Conservation (phyloP, 1,140 invertebrate genomes). For the Theocolax elegans region DNA sequence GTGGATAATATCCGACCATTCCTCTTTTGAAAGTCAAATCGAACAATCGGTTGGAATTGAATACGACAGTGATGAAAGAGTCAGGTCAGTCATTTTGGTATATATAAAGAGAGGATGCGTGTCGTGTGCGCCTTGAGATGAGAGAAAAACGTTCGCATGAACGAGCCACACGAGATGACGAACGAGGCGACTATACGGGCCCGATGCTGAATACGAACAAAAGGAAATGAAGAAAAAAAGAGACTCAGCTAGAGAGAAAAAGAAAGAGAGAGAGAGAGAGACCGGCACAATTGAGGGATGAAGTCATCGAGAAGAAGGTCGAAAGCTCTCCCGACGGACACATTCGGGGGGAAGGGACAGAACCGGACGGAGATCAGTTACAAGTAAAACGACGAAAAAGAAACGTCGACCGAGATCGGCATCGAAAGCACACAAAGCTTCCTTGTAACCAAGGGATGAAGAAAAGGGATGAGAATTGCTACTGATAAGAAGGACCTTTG, state of each 20-base stretch:
- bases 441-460: no score
- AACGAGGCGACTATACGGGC: not conserved
- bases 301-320: not conserved
- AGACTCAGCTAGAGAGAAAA: not conserved
- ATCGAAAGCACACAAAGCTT: not conserved
- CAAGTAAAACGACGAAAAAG: conserved; percentile 1
- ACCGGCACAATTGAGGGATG: not conserved
- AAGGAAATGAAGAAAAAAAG: not conserved
- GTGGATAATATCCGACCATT: no score
- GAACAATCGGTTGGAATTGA: not conserved
- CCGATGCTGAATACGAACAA: no score
- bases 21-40: conserved; percentile 6
- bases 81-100: not conserved
- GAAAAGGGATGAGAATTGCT: not conserved
- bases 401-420: not conserved
- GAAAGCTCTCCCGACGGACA: not conserved
- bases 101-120: no score
- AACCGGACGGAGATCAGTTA: conserved; percentile 4
- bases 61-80: conserved; percentile 23
- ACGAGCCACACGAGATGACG: conserved; percentile 9
- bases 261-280: no score
- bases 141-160: conserved; percentile 8
- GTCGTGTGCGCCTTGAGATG: no score
- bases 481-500: conserved; percentile 4
- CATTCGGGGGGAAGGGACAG: not conserved